These are phyloP conservation scores for Urocyon cinereoargenteus DNA, from an alignment of 2,797 vertebrate genomes.

Conservation along the genomic window DNA sequence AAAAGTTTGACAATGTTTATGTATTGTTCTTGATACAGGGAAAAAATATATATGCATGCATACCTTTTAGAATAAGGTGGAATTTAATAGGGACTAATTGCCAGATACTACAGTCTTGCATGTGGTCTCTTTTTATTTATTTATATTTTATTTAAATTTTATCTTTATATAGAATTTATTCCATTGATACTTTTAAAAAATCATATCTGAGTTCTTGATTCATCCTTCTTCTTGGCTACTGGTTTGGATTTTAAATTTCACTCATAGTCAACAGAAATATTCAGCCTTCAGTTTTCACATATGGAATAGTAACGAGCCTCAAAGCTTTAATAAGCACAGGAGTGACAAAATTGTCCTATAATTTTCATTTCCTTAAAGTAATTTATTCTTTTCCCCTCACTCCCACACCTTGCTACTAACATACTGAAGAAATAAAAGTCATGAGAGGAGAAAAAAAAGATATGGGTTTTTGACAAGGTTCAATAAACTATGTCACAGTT, in stretches of 20 bases:
- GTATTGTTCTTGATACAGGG: constrained; percentile 35
- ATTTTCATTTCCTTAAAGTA: constrained; percentile 60
- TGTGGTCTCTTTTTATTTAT: background rate
- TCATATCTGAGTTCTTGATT: background rate
- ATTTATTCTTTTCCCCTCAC: background rate
- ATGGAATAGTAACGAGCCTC: background rate
- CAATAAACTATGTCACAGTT: constrained; percentile 11
- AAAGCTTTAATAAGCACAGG: constrained; percentile 23
- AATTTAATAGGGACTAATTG: background rate
- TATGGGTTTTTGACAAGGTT: constrained; percentile 41
- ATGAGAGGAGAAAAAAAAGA: constrained; percentile 32
- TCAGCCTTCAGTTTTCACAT: background rate
- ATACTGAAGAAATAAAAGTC: constrained; percentile 62
- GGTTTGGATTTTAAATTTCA: constrained; percentile 46
- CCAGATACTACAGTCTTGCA: background rate
- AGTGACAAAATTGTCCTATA: background rate
- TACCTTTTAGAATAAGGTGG: background rate
- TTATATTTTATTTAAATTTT: background rate
- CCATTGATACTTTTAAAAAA: background rate
- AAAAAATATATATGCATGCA: background rate
- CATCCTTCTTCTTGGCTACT: constrained; percentile 29
- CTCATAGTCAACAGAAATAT: background rate
- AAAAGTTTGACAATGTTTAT: background rate
- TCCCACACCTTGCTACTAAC: background rate
- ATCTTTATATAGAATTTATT: background rate